Conservation (phyloP, 2,113 vertebrate genomes). For the Eptesicus fuscus region DNA sequence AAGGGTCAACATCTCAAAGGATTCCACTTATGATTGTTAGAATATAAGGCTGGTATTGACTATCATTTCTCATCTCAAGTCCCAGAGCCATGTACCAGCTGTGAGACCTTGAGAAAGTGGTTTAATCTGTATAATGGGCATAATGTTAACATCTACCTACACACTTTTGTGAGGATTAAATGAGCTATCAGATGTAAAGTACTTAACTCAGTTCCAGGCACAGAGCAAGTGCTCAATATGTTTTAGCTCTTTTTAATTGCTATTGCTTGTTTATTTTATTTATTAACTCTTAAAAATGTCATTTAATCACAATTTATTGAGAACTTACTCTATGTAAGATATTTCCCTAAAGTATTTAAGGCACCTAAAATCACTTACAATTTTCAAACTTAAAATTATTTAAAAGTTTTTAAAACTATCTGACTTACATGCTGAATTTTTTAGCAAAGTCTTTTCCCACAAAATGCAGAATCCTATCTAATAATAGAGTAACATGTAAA, state of each 20-base stretch:
- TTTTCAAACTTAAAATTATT: slow-evolving; percentile 29
- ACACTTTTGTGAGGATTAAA: background rate
- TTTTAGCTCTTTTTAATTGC: background rate
- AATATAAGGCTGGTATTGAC: background rate
- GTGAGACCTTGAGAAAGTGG: background rate
- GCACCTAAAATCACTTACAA: background rate
- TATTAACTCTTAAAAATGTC: background rate
- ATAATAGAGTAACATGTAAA: too few relatives aligned
- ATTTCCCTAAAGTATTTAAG: background rate
- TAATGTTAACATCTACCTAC: background rate
- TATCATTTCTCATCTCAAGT: slow-evolving; percentile 4
- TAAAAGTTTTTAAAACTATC: background rate
- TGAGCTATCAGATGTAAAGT: background rate
- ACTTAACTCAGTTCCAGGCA: background rate
- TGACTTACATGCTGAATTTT: background rate
- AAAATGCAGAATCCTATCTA: background rate
- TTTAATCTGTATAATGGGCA: background rate
- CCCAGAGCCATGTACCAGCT: background rate
- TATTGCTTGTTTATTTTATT: background rate
- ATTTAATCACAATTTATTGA: background rate
- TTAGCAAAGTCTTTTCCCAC: background rate
- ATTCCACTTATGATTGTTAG: slow-evolving; percentile 4
- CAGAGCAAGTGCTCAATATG: background rate
- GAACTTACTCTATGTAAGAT: background rate
- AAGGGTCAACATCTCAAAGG: background rate